Base-by-base conservation (phyloP, 2,113 vertebrate species). In the Capra hircus region DNA sequence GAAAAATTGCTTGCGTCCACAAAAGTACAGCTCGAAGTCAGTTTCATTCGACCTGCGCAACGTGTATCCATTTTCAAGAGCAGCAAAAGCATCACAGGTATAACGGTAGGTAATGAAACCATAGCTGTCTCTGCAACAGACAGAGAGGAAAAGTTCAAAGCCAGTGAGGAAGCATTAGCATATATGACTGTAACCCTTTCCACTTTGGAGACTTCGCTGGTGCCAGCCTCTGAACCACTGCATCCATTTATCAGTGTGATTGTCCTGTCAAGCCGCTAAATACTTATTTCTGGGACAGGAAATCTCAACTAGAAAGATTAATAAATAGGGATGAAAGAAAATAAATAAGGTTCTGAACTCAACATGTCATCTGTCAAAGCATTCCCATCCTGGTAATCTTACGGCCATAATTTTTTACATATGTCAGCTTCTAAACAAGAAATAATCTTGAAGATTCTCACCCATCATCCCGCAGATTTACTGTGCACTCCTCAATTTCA, bases 21-120 rank as follows among this genome's bases (percentile, higher is more conserved):
- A 99, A 98, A 99, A 99, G 99, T 99, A 99, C 98, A 99, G 99
- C 99, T 99, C 99, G 96, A 99, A 99, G 98, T 99, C 99, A 95
- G 99, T 99, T 97, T 99, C 99, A 48, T 99, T 99, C 52, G 99
- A 99, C 99, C 99, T 99, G 99, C 99, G 99, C 98, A 99, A 99
- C 98, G 99, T 99, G 98, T 99, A 99, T 99, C 99, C 99, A 85
- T 99, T 99, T 99, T 99, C 99, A 98, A 99, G 99, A 99, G 99
- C 99, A 99, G 99, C 99, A 55, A 99, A 99, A 98, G 99, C 99
- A 64, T 99, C 99, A 99, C 99, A 99, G 98, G 99, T 99, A 96
- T 99, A 99, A 99, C 99, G 99, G 99, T 99, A 99, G 98, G 99
- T 99, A 99, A 99, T 99, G 99, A 99, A 99, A 99, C 99, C 99